These are phyloP conservation scores for Machimus rusticus DNA, from an alignment of 2,888 invertebrate genomes.

Conservation along the genomic window DNA sequence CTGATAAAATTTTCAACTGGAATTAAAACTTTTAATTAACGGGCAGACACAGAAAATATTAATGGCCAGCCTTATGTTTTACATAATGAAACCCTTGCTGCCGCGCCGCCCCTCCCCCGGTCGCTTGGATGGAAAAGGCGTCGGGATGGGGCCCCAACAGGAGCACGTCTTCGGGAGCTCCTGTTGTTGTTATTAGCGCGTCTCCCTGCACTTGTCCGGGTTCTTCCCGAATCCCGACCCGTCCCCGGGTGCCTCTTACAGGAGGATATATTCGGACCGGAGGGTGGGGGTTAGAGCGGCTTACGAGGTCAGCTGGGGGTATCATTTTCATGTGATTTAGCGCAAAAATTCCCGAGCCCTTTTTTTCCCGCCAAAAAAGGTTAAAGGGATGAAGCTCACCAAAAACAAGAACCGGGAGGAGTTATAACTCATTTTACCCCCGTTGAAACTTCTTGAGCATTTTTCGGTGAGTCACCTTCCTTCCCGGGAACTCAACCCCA, in stretches of 20 bases:
- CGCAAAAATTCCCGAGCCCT: neutral
- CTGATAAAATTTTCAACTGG: slow-evolving; percentile 50
- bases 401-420: neutral
- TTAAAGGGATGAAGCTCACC: neutral
- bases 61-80: slow-evolving; percentile 40
- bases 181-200: slow-evolving; percentile 1
- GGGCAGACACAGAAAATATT: slow-evolving; percentile 42
- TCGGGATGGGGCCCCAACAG: neutral
- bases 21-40: slow-evolving; percentile 51
- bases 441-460: neutral
- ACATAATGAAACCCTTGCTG: slow-evolving; percentile 39
- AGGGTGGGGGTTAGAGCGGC: neutral
- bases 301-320: neutral
- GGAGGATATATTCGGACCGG: neutral
- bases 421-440: neutral
- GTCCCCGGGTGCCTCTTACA: neutral
- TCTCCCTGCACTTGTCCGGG: slow-evolving; percentile 7
- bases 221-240: neutral
- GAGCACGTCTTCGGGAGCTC: neutral
- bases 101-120: neutral
- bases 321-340: slow-evolving; percentile 38
- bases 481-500: neutral
- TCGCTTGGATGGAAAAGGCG: neutral
- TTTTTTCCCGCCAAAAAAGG: neutral
- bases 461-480: neutral